Conservation (phyloP, 2,888 invertebrate species). For the Troilus luridus region DNA sequence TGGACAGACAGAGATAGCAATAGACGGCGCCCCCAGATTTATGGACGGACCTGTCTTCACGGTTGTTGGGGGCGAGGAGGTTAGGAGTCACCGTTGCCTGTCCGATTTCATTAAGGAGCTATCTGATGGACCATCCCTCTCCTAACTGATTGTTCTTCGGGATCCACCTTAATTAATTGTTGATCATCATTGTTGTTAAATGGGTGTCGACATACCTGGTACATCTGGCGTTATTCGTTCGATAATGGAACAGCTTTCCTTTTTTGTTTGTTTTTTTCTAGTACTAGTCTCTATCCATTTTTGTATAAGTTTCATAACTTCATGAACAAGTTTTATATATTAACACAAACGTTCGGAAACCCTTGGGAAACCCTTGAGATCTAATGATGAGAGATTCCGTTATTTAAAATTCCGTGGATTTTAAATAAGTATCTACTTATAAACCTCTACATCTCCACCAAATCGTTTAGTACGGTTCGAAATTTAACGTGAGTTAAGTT, state of each 20-base stretch:
- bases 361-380: too few species aligned
- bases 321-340: too few species aligned
- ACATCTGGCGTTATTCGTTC: neutral
- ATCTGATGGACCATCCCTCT: conserved; percentile 6
- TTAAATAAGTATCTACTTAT: too few species aligned
- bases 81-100: neutral
- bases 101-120: conserved; percentile 11
- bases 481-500: too few species aligned
- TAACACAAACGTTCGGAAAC: too few species aligned
- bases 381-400: too few species aligned
- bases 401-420: too few species aligned
- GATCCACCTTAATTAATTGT: neutral
- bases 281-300: too few species aligned
- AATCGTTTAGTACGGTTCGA: too few species aligned
- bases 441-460: too few species aligned
- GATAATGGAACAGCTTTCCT: neutral
- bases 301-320: too few species aligned
- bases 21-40: conserved; percentile 46
- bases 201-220: neutral
- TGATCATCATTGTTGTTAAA: neutral
- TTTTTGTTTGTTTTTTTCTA: too few species aligned
- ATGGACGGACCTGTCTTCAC: conserved; percentile 43
- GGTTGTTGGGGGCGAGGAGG: conserved; percentile 30
- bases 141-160: conserved; percentile 2
- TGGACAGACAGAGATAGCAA: conserved; percentile 48